These are phyloP conservation scores for Idaea biselata DNA, from an alignment of 2,888 invertebrate species.

Conservation along the genomic window DNA sequence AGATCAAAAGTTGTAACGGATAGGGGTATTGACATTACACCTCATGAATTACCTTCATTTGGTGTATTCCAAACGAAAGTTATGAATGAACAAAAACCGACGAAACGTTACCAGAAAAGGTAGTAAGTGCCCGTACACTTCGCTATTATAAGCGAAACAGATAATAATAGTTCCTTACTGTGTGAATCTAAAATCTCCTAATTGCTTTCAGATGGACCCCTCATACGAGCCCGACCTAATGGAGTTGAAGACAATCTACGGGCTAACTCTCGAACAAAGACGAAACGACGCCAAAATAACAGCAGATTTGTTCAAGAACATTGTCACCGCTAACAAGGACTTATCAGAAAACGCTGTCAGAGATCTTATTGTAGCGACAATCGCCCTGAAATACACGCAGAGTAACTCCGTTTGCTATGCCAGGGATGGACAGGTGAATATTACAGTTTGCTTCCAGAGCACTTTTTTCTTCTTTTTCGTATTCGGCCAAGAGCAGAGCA, in stretches of 20 bases:
- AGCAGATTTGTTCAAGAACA: constrained; percentile 87
- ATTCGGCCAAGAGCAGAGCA: too few species aligned
- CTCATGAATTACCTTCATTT: too few species aligned
- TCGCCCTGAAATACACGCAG: constrained; percentile 98
- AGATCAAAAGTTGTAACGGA: too few species aligned
- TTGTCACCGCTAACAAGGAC: constrained; percentile 86
- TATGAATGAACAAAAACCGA: too few species aligned
- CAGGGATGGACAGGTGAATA: constrained; percentile 89
- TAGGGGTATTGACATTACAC: too few species aligned
- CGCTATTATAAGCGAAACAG: too few species aligned
- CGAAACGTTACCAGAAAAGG: too few species aligned
- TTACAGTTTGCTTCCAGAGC: background rate
- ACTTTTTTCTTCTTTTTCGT: too few species aligned
- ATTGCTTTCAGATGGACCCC: constrained; percentile 87
- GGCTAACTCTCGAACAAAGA: constrained; percentile 85
- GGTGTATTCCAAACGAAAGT: too few species aligned
- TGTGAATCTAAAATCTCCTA: background rate
- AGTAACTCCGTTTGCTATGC: constrained; percentile 99
- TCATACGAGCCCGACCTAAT: constrained; percentile 88
- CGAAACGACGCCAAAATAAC: constrained; percentile 94
- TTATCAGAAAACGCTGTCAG: constrained; percentile 88
- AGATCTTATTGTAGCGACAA: constrained; percentile 96
- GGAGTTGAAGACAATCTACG: constrained; percentile 84
- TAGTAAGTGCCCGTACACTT: too few species aligned
- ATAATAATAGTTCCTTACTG: constrained; percentile 8